Conservation (phyloP, 2,113 vertebrate genomes). For the Campylomormyrus tamandua region DNA sequence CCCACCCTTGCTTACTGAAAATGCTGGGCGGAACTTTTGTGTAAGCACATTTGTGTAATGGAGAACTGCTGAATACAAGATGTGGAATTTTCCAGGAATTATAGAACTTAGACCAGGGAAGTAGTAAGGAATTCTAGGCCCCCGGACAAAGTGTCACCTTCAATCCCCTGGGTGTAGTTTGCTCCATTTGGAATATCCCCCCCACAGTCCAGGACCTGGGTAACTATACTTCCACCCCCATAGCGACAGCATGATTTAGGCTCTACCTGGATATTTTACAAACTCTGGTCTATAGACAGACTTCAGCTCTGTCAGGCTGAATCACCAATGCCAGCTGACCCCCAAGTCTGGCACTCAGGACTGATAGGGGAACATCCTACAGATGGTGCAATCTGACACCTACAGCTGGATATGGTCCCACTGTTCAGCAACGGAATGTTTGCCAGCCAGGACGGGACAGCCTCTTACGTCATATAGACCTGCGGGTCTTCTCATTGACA, state of each 20-base stretch:
- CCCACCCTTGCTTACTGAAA: background rate
- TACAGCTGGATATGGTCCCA: background rate
- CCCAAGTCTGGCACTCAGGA: background rate
- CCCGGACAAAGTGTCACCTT: background rate
- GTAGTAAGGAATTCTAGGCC: background rate
- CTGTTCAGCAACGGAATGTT: background rate
- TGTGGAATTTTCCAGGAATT: background rate
- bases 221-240: background rate
- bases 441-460: background rate
- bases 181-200: background rate
- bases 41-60: background rate
- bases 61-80: background rate
- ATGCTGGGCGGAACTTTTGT: background rate
- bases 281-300: background rate
- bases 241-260: background rate
- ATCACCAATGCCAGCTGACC: background rate
- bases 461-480: background rate
- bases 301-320: background rate
- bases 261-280: background rate
- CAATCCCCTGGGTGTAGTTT: background rate
- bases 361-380: background rate
- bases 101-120: background rate
- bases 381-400: background rate
- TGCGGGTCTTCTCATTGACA: background rate
- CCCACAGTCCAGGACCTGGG: background rate